Evolutionary conservation across 1,140 invertebrate genomes (phyloP).

Genomic region (Cherax quadricarinatus): DNA sequence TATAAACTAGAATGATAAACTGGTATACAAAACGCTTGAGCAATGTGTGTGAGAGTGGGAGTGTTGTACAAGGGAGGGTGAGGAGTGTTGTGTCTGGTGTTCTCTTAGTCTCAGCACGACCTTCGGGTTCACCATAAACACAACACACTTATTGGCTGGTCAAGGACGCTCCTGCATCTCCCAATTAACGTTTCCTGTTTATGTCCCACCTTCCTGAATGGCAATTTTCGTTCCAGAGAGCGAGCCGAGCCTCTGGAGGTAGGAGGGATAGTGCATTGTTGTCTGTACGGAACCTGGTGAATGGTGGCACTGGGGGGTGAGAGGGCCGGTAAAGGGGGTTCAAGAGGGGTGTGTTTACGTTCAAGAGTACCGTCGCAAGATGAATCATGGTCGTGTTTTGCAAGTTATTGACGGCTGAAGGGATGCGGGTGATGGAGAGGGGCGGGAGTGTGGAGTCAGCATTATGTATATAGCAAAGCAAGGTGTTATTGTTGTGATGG

Average conservation of each 20-base stretch:
- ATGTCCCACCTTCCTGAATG: background rate
- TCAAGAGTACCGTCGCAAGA: background rate
- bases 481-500: background rate
- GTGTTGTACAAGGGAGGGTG: background rate
- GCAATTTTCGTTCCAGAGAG: background rate
- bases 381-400: background rate
- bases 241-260: background rate
- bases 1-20: too few species aligned
- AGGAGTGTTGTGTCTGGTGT: slow-evolving; percentile 26
- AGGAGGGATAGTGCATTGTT: background rate
- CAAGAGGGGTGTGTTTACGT: background rate
- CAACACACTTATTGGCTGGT: background rate
- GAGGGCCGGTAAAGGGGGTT: too few species aligned
- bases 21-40: too few species aligned
- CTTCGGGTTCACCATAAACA: slow-evolving; percentile 25
- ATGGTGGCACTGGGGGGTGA: too few species aligned
- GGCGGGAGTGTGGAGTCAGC: background rate
- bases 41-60: too few species aligned
- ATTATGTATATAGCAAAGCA: background rate
- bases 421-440: too few species aligned
- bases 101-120: slow-evolving; percentile 17
- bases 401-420: too few species aligned
- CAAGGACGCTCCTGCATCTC: background rate
- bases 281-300: background rate
- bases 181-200: background rate